These are phyloP conservation scores for Orbicella faveolata DNA, from an alignment of 64 coral and sea anemone species.

Conservation along the genomic window DNA sequence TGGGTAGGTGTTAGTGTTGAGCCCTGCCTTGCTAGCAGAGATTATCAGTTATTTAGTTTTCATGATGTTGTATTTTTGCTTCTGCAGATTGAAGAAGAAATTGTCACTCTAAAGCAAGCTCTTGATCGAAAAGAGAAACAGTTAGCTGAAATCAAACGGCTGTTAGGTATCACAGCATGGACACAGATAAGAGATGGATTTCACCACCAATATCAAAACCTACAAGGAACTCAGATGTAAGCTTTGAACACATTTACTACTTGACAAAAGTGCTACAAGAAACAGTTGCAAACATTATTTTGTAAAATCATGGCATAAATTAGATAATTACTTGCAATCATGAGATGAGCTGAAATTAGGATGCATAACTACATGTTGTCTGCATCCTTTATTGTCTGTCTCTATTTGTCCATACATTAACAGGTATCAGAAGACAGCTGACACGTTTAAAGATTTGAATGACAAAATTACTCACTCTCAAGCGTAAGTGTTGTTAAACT, in stretches of 20 bases:
- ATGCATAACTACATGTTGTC: not conserved
- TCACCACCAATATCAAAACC: constrained; percentile 50
- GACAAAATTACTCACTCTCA: constrained; percentile 80
- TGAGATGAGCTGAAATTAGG: not conserved
- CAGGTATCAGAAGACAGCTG: constrained; percentile 77
- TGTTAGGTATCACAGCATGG: constrained; percentile 96
- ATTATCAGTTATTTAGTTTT: not conserved
- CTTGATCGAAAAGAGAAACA: constrained; percentile 88
- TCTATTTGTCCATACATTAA: not conserved
- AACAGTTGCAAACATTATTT: not conserved
- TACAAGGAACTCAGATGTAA: constrained; percentile 87
- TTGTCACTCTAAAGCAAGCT: constrained; percentile 81
- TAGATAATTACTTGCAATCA: too few relatives aligned
- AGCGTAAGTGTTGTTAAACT: constrained; percentile 55
- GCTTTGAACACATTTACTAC: not conserved
- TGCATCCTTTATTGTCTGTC: not conserved
- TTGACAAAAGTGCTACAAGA: not conserved
- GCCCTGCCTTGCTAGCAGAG: not conserved
- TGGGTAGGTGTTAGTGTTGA: too few relatives aligned
- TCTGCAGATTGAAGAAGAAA: constrained; percentile 92
- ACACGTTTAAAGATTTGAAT: constrained; percentile 74
- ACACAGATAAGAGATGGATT: constrained; percentile 79
- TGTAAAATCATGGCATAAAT: not conserved
- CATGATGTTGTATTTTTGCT: not conserved
- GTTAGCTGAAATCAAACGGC: constrained; percentile 77